Evolutionary conservation across 2,888 invertebrate species (phyloP).

Genomic region (Leptura quadrifasciata): DNA sequence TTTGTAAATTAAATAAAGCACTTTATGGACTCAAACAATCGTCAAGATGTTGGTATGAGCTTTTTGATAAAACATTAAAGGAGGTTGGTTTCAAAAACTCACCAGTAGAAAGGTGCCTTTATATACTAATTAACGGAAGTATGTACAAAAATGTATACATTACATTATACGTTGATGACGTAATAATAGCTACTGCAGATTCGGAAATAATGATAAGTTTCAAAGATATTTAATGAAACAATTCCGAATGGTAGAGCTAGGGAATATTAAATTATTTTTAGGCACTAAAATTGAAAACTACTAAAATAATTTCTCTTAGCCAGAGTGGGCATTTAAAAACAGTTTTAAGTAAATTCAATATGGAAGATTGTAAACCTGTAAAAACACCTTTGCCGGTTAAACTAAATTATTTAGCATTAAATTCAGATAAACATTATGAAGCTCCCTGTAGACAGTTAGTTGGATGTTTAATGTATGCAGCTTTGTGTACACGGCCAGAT

Average conservation of each 20-base stretch:
- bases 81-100: background rate
- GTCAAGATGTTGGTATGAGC: background rate
- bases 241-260: background rate
- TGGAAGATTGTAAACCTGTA: slow-evolving; percentile 22
- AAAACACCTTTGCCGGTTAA: slow-evolving; percentile 12
- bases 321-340: slow-evolving; percentile 30
- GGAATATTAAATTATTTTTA: background rate
- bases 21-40: slow-evolving; percentile 10
- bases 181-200: slow-evolving; percentile 2
- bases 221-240: slow-evolving; percentile 3
- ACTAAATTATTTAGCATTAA: background rate
- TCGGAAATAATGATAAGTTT: background rate
- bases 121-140: background rate
- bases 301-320: slow-evolving; percentile 10
- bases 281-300: background rate
- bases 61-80: background rate
- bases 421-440: no score
- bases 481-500: no score
- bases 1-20: slow-evolving; percentile 10
- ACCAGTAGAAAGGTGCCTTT: background rate
- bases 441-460: no score
- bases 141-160: background rate
- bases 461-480: no score
- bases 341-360: slow-evolving; percentile 26
- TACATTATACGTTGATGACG: background rate